Evolutionary conservation across 2,888 invertebrate genomes (phyloP), one percentile per base, ranked within the genome.

Genomic region (Synergus gifuensis): DNA sequence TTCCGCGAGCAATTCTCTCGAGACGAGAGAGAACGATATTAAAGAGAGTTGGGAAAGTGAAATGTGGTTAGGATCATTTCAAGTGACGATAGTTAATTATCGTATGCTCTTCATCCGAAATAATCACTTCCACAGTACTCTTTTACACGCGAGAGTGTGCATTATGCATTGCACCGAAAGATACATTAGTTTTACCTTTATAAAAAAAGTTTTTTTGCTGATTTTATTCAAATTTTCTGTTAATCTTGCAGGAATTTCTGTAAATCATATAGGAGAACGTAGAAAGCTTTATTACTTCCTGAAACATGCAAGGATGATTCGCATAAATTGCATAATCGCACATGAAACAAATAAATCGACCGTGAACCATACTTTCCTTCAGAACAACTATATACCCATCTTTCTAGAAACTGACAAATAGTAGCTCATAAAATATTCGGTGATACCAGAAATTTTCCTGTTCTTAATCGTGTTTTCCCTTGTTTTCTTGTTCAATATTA

Each of bases 11-110:
- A 63, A 63, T 36, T 36, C 63, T 63, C 63, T 63, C 63, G 76
- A 76, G 78, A 62, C 12, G 58, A 40, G 22, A 42, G 36, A 9
- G 58, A 22, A 28, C 46, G 49, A 63, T 16, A 63, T 76, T 63
- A 67, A 67, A 40, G 76, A 60, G 76, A 67, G 60, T 77, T 78
- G 36, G 58, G 58, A 54, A 60, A 58, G 42, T 16, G 49, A 18
- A 9, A n/a, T 77, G 63, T 44, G 49, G 42, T 58, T 16, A 28
- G 76, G 46, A 78, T 62, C 76, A 78, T 77, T 78, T 76, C 79
- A 73, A 78, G 82, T 80, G 76, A 78, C 81, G 77, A 78, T 79
- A 82, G 84, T 84, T 86, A 86, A 86, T 86, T 85, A 86, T 83
- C 80, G 78, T 81, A 22, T 76, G 76, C 80, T 80, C 69, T 79